Conservation (phyloP, 2,113 vertebrate genomes). For the Eretmochelys imbricata region DNA sequence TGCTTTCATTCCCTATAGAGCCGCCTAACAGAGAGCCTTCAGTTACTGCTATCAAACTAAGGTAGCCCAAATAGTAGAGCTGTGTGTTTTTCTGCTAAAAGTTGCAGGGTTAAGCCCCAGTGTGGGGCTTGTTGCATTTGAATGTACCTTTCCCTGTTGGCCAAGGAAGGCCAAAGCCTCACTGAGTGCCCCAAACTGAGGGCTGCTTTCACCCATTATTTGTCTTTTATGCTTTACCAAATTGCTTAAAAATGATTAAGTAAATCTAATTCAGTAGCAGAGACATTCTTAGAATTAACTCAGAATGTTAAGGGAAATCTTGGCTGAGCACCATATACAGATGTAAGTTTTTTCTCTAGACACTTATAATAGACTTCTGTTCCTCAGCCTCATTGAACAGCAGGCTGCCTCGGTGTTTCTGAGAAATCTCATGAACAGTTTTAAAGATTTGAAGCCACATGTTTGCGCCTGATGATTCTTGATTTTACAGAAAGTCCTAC, state of each 20-base stretch:
- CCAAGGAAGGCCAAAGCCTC: not conserved
- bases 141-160: not conserved
- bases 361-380: not conserved
- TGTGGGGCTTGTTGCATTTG: not conserved
- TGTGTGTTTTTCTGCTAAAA: too few relatives aligned
- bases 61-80: too few relatives aligned
- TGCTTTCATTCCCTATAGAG: too few relatives aligned
- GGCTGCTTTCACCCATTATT: not conserved
- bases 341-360: not conserved
- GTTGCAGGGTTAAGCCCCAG: too few relatives aligned
- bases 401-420: not conserved
- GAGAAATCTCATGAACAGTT: not conserved
- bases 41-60: too few relatives aligned
- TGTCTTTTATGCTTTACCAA: not conserved
- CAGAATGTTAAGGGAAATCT: not conserved
- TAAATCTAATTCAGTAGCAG: not conserved
- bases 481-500: not conserved
- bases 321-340: not conserved
- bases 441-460: slow-evolving; percentile 1
- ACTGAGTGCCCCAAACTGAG: not conserved
- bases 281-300: not conserved
- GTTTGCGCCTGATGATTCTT: not conserved
- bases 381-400: not conserved
- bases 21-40: too few relatives aligned
- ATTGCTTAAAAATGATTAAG: not conserved